A percentile compares a stretch with the other conserved stretches of the same genome.
Evolutionary conservation across 2,797 vertebrate genomes (phyloP).

Genomic region (Dendrocincla tyrannina): DNA sequence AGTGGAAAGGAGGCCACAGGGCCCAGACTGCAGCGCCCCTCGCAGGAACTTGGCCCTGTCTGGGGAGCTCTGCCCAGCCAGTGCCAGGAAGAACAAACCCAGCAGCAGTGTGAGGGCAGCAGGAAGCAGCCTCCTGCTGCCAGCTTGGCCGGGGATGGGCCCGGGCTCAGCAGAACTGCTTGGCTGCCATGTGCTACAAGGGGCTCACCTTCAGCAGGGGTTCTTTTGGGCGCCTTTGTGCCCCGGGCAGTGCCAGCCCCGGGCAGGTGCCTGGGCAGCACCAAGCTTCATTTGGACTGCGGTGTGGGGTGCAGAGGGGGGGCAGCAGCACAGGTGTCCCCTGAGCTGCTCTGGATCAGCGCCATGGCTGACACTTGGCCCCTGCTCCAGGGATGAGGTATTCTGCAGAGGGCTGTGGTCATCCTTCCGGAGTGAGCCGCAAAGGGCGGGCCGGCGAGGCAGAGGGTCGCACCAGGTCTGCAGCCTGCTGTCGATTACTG

Average conservation of each 20-base stretch:
- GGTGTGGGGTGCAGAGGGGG: accelerated
- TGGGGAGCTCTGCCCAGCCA: accelerated
- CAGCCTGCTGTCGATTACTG: background rate
- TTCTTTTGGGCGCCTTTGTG: background rate
- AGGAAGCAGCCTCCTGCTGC: background rate
- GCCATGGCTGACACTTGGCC: background rate
- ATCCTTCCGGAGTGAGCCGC: background rate
- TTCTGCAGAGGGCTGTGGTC: background rate
- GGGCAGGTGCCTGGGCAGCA: background rate
- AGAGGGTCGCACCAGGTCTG: background rate
- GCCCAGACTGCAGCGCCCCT: background rate
- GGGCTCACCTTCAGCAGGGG: accelerated
- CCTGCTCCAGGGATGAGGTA: constrained; percentile 14
- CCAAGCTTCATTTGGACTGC: accelerated
- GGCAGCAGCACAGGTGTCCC: background rate
- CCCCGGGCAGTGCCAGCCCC: background rate
- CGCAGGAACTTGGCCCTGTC: background rate
- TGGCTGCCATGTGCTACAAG: background rate
- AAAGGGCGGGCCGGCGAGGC: background rate
- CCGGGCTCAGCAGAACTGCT: background rate
- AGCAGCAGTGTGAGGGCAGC: background rate
- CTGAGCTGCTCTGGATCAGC: background rate
- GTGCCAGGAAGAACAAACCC: constrained; percentile 9
- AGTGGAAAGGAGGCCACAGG: background rate
- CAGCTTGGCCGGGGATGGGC: background rate